Evolutionary conservation across 2,888 invertebrate species (phyloP), one percentile per base, ranked within the genome.

Genomic region (Drosophila gaucha): DNA sequence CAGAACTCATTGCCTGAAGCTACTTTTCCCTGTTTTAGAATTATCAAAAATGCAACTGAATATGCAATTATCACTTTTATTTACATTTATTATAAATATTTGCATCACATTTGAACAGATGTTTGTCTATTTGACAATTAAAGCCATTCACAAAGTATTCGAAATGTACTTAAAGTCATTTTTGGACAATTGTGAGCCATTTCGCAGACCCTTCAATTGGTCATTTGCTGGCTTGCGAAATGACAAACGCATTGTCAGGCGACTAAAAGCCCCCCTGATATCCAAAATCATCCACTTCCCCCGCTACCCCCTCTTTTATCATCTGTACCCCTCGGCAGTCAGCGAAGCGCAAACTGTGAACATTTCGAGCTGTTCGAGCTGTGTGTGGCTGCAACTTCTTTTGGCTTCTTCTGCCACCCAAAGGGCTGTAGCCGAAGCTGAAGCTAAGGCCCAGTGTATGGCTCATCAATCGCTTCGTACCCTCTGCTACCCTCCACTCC

Each of bases 381-480:
- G n/a, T n/a, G n/a, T n/a, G n/a, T 58, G 41, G 58, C 57, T 57
- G 75, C 65, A 67, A 76, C 72, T 76, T 76, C 72, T 62, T 41
- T 76, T 51, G 74, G 74, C 77, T 74, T 74, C 74, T 30, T 52
- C 10, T 43, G 68, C 74, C 71, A 60, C 65, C 55, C 64, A 75
- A 43, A 51, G 36, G 43, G 43, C 16, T 26, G 22, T 24, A 35
- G 55, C 39, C 28, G 31, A 31, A 38, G 41, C 43, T 16, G 18
- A 30, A 28, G 43, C 28, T 31, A 18, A 31, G 35, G 43, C 22
- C 44, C 59, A 38, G 47, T 16, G 46, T 26, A 30, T 36, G 49
- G 36, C 67, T 57, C 63, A 63, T 65, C 63, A 64, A 62, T 62
- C 38, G 59, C 38, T 57, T 22, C 39, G 22, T 36, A 35, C 33